Conservation (phyloP, 2,797 vertebrate genomes). For the Onychomys torridus region DNA sequence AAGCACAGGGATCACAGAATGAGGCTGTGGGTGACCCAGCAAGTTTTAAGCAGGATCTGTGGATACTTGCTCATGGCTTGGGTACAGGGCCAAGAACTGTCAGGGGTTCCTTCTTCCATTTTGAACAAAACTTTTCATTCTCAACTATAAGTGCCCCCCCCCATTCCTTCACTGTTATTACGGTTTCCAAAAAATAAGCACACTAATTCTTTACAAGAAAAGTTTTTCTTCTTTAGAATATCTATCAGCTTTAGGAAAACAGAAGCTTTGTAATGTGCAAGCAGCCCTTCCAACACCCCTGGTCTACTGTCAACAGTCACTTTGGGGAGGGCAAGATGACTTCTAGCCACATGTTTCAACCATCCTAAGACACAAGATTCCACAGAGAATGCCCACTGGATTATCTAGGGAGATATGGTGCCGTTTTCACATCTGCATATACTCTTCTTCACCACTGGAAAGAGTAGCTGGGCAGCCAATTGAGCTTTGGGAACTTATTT, state of each 20-base stretch:
- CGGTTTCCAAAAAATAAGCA: background rate
- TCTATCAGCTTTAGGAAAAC: constrained; percentile 36
- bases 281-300: background rate
- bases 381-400: background rate
- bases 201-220: background rate
- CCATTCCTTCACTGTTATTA: background rate
- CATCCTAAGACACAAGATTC: background rate
- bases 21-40: background rate
- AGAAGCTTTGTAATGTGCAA: background rate
- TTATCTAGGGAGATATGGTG: background rate
- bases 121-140: constrained; percentile 18
- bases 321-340: background rate
- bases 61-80: background rate
- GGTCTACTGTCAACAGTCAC: background rate
- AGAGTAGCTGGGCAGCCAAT: background rate
- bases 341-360: background rate
- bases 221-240: background rate
- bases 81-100: background rate
- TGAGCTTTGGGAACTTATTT: background rate
- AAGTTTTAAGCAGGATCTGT: background rate
- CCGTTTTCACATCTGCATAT: background rate
- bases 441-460: background rate
- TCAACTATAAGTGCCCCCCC: background rate
- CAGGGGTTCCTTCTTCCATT: background rate
- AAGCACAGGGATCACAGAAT: background rate